phyloP scores from a whole-genome alignment of 2,888 invertebrate species.

The Dryobota labecula region DNA sequence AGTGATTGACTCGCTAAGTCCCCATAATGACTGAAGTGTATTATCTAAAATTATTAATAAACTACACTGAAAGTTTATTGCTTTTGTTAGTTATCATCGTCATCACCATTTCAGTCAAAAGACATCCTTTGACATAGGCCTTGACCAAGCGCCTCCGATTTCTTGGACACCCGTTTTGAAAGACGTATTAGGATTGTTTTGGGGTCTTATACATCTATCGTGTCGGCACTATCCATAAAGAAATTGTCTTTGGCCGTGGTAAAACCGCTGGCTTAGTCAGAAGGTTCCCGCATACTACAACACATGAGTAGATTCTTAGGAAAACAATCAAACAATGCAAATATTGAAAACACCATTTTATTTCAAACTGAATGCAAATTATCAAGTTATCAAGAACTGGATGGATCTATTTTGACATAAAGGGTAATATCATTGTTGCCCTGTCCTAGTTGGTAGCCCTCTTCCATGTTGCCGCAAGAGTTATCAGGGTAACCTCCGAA shows the following conservation, averaged over 20 bases:
- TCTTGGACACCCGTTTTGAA: background rate
- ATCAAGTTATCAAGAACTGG: background rate
- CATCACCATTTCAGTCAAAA: background rate
- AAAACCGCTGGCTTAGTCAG: no score
- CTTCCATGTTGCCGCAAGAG: slow-evolving; percentile 27
- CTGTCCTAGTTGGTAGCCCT: background rate
- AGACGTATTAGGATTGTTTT: background rate
- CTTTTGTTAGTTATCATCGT: background rate
- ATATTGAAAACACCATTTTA: slow-evolving; percentile 29
- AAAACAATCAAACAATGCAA: slow-evolving; percentile 23
- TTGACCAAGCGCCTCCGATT: background rate
- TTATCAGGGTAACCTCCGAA: slow-evolving; percentile 34
- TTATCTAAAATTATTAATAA: background rate
- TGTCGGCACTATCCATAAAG: background rate
- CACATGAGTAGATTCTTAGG: background rate
- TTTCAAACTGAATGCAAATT: slow-evolving; percentile 8
- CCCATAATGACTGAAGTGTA: background rate
- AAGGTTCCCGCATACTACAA: background rate
- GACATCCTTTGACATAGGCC: no score
- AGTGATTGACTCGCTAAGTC: background rate
- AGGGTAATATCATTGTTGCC: slow-evolving; percentile 51
- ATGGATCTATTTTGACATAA: slow-evolving; percentile 49
- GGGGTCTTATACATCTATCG: no score
- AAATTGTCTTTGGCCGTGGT: background rate
- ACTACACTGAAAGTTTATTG: background rate